Evolutionary conservation across 2,888 invertebrate species (phyloP), one percentile per base, ranked within the genome.

Genomic region (Thera obeliscata): DNA sequence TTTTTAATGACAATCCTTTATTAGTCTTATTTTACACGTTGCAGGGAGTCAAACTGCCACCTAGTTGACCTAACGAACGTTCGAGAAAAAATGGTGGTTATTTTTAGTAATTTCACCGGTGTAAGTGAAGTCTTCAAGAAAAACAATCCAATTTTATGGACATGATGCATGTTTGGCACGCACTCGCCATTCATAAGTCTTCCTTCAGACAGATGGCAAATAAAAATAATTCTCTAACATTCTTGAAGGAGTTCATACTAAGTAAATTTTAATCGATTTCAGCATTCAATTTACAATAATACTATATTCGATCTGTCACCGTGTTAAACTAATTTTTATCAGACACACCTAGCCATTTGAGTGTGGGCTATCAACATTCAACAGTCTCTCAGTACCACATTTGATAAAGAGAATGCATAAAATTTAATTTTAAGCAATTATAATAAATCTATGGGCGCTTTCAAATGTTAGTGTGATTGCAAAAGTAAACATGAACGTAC

Each of bases 21-120:
- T 5, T 3, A 7, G 41, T 41, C 41, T 41, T 56, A 56, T 58
- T 48, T 58, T 63, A 35, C 55, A 68, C 69, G 69, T 94, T 94
- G 81, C 92, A 94, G 94, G 83, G 94, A 94, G 76, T 94, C 94
- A 73, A 94, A 94, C 82, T 94, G 94, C 76, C 91, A 90, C 81
- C 83, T 94, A 75, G 91, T 93, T 80, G 89, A 88, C 72, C 83
- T 84, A 72, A 85, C 85, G 75, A 79, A 67, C 11, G 78, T 88
- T 1, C 84, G 81, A 3, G 82, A 86, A 22, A 81, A 76, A 62
- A 80, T 83, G 75, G 74, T 89, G n/a, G 66, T 75, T 57, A 74
- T 76, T 43, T 88, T 82, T 80, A 81, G 87, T 62, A 81, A 83
- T 69, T 71, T 86, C 52, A 74, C 84, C 62, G 81, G 84, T 76